These are phyloP conservation scores for Acanthaster planci DNA, from an alignment of 35 echinoderm and acorn worm species.

Conservation along the genomic window DNA sequence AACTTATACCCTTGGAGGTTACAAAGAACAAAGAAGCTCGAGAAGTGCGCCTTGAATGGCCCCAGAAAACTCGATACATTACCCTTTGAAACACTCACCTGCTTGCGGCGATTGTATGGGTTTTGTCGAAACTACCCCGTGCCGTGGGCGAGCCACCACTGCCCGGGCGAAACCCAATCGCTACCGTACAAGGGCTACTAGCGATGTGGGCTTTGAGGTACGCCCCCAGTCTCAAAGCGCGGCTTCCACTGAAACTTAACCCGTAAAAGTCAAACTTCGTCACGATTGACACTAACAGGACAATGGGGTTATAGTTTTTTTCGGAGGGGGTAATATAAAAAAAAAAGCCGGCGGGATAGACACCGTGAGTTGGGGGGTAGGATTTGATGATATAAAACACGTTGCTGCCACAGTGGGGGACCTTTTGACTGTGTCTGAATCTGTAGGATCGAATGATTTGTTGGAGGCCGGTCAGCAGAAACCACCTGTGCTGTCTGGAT, in stretches of 20 bases:
- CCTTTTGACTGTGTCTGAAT: too few relatives aligned
- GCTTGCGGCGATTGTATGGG: background rate
- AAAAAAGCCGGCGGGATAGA: too few relatives aligned
- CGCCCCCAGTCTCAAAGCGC: background rate
- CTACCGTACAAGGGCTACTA: background rate
- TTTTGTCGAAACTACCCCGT: background rate
- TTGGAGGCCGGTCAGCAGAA: too few relatives aligned
- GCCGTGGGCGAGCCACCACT: too few relatives aligned
- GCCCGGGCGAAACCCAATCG: background rate
- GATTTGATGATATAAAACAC: too few relatives aligned
- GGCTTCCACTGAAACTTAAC: background rate
- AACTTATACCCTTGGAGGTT: background rate
- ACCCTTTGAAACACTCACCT: background rate
- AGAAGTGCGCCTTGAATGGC: background rate
- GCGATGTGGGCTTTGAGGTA: background rate
- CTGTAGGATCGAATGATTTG: too few relatives aligned
- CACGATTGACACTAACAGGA: background rate
- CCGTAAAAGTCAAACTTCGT: background rate
- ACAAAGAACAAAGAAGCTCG: background rate
- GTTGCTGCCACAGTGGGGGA: too few relatives aligned
- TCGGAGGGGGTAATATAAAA: too few relatives aligned
- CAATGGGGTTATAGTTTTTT: background rate
- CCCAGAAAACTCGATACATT: constrained; percentile 13
- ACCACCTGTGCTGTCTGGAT: too few relatives aligned
- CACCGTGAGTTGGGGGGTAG: too few relatives aligned